Base-by-base conservation (phyloP, 2,888 invertebrate genomes). In the Pachymerium ferrugineum region DNA sequence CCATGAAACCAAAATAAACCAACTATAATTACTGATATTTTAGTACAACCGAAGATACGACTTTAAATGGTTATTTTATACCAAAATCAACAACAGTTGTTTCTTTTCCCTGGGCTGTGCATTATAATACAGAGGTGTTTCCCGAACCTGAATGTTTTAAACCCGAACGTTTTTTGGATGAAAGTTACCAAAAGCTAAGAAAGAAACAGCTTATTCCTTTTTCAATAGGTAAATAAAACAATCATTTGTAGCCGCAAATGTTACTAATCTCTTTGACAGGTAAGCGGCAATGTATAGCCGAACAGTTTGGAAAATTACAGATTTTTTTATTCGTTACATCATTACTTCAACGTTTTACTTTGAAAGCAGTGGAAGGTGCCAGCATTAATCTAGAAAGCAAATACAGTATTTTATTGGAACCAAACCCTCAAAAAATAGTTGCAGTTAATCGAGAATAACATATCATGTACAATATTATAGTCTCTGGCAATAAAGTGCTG, bases 71-170 rank as follows among this genome's bases (percentile, higher is more conserved):
- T 28, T 68, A 70, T 31, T 12, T n/a, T 5, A 42, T 73, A 8
- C 73, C 73, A 16, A 73, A 73, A 72, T 31, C 30, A 16, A 42
- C 73, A 68, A 68, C 68, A 3, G 30, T 73, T 6, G 19, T 72
- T 16, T 10, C 73, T 1, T 70, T 70, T 68, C 4, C 30, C 16
- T 73, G 68, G 69, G 73, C 73, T n/a, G 70, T 73, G 6, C 73
- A 73, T 33, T 3, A 72, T 14, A 33, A 73, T 68, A 19, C 68
- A 3, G 68, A 3, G 1, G n/a, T 2, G 2, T n/a, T 68, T 68
- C 22, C 28, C n/a, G n/a, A n/a, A n/a, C 38, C 38, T 12, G 38
- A 35, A 12, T 12, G 12, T 12, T 35, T 35, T 12, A 68, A 68
- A 68, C 68, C 68, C 10, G 68, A 68, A n/a, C 22, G 68, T 2